Base-by-base conservation (phyloP, 2,797 vertebrate genomes). In the Miichthys miiuy region DNA sequence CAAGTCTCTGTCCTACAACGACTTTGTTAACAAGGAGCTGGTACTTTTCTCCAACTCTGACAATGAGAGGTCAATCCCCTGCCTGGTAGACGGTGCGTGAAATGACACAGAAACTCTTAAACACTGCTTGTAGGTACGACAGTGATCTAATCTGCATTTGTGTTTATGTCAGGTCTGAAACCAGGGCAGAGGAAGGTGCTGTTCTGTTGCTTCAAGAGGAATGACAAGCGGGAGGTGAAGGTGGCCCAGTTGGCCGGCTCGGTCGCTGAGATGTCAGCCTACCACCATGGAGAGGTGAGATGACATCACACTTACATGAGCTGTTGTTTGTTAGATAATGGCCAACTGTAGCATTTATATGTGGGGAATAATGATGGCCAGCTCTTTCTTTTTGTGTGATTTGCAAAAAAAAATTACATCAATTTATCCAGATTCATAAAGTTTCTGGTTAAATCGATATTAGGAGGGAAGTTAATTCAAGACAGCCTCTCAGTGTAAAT, bases 221-320 rank as follows among this genome's bases (percentile, higher is more conserved):
- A 99, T 0, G 98, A 99, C 88, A 99, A 99, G 77, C 93, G 97
- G 80, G 98, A 99, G 84, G 98, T 99, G 86, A 99, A 99, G 81
- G 98, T 99, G 81, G 98, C 98, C 67, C 98, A 99, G 91, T 89
- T 99, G 92, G 98, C 98, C 72, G 98, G 98, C n/a, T 99, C 98
- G 18, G 97, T 99, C 12, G 97, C 98, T 5, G 98, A 99, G 93
- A 99, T 98, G 97, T 99, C 98, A 0, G 97, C 98, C 30, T 99
- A 99, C 85, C 98, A 99, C 86, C 98, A 99, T 2, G 98, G 98
- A 86, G 98, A 99, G 95, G 98, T 99, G 93, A 94, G 94, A 17
- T 6, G 1, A 41, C 3, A 5, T 44, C 5, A 5, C 23, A 20
- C 30, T n/a, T 25, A 4, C 30, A 58, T 27, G 5, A 56, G 17